Evolutionary conservation across 2,888 invertebrate genomes (phyloP), one percentile per base, ranked within the genome.

Genomic region (Hirtodrosophila duncani): DNA sequence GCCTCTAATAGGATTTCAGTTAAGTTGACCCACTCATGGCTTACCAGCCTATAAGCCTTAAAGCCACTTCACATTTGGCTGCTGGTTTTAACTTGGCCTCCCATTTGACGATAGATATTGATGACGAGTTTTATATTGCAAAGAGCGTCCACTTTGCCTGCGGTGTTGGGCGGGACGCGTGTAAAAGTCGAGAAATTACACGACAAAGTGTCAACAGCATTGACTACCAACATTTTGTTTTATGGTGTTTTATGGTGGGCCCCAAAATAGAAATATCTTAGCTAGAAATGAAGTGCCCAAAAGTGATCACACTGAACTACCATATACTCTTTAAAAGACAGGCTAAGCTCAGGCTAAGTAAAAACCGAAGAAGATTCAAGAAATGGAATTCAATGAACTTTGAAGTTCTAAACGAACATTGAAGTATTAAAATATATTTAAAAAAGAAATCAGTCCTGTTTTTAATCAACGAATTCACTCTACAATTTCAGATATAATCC

Each of bases 1-100:
- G 64, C 65, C 77, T 79, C 69, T 71, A 71, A 71, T 80, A 77
- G 80, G 71, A 77, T 71, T 71, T 71, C 27, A 37, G 30, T 44
- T 50, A 43, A 10, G 50, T 45, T 39, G 45, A 48, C 27, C 49
- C 30, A 63, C 45, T 69, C 48, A 69, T 57, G 45, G 30, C 50
- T 39, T n/a, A 48, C 51, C 50, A 43, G 42, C 71, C 48, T 42
- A 63, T 33, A 55, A 42, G 26, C 46, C 60, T 45, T 46, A 34
- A 43, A 44, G 59, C 48, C 33, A 29, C 52, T 13, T 36, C 55
- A n/a, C n/a, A n/a, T n/a, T n/a, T n/a, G n/a, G n/a, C n/a, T n/a
- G n/a, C n/a, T n/a, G n/a, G n/a, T n/a, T n/a, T 30, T 41, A 38
- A 44, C 45, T 62, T 59, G 55, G 45, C 26, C 37, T 26, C 63